Conservation (phyloP, 2,888 invertebrate species). For the Herminia tarsipennalis region DNA sequence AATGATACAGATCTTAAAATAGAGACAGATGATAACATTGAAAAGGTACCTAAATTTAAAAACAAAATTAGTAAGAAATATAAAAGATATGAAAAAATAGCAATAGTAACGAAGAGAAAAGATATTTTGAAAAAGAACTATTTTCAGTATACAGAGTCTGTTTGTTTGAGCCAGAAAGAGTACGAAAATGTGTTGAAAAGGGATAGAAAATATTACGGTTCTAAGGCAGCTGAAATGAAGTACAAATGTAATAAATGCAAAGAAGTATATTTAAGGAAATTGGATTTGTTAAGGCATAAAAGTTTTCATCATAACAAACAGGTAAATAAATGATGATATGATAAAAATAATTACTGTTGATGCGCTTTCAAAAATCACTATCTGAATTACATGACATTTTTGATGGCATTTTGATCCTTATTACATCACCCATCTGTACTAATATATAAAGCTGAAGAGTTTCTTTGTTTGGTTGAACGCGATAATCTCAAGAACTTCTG, state of each 20-base stretch:
- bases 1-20: too few relatives aligned
- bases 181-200: constrained; percentile 36
- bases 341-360: too few relatives aligned
- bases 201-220: constrained; percentile 17
- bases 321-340: too few relatives aligned
- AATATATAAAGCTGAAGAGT: too few relatives aligned
- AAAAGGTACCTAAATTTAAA: too few relatives aligned
- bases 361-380: neutral
- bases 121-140: neutral
- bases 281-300: constrained; percentile 50
- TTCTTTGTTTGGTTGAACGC: too few relatives aligned
- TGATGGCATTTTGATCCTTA: too few relatives aligned
- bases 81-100: constrained; percentile 11
- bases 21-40: too few relatives aligned
- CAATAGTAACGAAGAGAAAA: constrained; percentile 6
- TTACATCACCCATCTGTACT: too few relatives aligned
- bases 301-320: constrained; percentile 45
- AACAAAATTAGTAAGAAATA: neutral
- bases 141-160: constrained; percentile 22
- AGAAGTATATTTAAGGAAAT: constrained; percentile 31
- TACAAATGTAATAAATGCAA: constrained; percentile 30
- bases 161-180: constrained; percentile 38
- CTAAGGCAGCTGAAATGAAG: neutral
- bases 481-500: too few relatives aligned
- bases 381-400: too few relatives aligned